Evolutionary conservation across 2,797 vertebrate genomes (phyloP).

Genomic region (Lithobates pipiens): DNA sequence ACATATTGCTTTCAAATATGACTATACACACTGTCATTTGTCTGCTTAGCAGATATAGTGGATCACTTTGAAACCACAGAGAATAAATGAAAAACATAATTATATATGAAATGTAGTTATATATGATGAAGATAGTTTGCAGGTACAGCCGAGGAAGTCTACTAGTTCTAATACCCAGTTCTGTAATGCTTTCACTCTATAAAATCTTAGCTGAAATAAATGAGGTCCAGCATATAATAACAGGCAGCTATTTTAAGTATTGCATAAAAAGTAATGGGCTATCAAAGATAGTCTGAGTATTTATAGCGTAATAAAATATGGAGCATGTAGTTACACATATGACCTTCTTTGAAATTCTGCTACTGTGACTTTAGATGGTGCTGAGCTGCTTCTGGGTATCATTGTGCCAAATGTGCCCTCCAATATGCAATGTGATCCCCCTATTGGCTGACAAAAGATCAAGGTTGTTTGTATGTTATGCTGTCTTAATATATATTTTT

Average conservation of each 20-base stretch:
- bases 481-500: no score
- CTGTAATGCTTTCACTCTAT: neutral
- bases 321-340: neutral
- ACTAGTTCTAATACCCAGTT: no score
- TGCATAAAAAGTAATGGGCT: constrained; percentile 5
- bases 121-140: neutral
- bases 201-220: neutral
- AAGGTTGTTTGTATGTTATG: no score
- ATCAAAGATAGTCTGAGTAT: neutral
- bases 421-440: no score
- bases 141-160: neutral
- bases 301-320: neutral
- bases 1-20: constrained; percentile 44
- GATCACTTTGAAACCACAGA: constrained; percentile 49
- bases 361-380: neutral
- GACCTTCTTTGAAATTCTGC: neutral
- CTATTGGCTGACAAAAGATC: no score
- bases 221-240: neutral
- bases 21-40: constrained; percentile 41
- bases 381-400: no score
- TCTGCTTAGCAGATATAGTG: constrained; percentile 28
- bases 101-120: neutral
- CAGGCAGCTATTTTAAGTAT: neutral
- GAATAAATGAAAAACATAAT: constrained; percentile 15
- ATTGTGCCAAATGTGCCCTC: no score